Evolutionary conservation across 2,797 vertebrate species (phyloP), one percentile per base, ranked within the genome.

Genomic region (Enteromius anoplus): DNA sequence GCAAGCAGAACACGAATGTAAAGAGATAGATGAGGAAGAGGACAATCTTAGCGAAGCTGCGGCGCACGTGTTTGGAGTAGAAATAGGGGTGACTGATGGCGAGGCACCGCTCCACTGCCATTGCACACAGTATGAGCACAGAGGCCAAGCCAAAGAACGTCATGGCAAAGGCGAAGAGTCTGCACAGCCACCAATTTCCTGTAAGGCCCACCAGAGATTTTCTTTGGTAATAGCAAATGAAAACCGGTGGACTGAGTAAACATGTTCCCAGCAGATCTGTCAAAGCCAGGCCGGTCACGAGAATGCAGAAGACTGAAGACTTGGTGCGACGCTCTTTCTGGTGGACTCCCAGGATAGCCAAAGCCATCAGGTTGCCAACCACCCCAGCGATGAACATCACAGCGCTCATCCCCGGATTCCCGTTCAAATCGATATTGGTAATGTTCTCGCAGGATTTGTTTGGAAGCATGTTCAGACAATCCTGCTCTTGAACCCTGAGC

Each of bases 201-300:
- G 92, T 90, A 82, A 96, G 86, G 0, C 91, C 90, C 53, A 95
- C 88, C 69, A 98, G 88, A 0, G 96, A 94, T 81, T 86, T 86
- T 64, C 92, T 93, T 2, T 60, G 88, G 6, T 95, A 94, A 0
- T 98, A 97, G 87, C 95, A 95, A 75, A 95, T 93, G 12, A 98
- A 97, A 47, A 97, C 96, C 0, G 95, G 90, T 0, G 97, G 97
- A 87, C 97, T 97, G 85, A 97, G 93, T 88, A 96, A 90, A 80
- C 96, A 96, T 3, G 97, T 97, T 85, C 97, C 97, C 89, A 96
- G 92, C 83, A 98, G 93, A 91, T 98, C 97, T 0, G 97, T 98
- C 86, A 94, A 88, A 0, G 94, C 96, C 91, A 98, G 91, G 1
- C 97, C 96, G 0, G 96, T 97, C 87, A 97, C 97, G 87, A 98